phyloP scores from a whole-genome alignment of 2,888 invertebrate species.

The Meghimatium bilineatum region DNA sequence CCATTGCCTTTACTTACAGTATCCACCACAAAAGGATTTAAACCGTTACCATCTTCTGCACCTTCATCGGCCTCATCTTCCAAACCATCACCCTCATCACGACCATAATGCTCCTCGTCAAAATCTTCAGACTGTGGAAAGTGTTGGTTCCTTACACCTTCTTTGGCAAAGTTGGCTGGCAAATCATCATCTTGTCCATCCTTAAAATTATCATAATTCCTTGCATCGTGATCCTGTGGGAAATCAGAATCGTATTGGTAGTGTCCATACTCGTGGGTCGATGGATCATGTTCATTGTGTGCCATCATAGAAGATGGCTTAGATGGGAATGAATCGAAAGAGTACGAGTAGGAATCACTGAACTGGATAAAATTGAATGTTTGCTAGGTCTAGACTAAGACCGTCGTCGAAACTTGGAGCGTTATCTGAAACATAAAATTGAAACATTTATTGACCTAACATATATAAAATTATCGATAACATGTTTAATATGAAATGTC shows the following conservation, averaged over 20 bases:
- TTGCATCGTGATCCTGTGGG: neutral
- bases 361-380: constrained; percentile 1
- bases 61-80: constrained; percentile 10
- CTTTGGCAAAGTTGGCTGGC: constrained; percentile 40
- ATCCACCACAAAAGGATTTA: constrained; percentile 1
- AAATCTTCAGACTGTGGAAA: constrained; percentile 3
- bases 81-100: neutral
- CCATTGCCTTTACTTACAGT: neutral
- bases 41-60: neutral
- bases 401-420: neutral
- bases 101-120: constrained; percentile 11
- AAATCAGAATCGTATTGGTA: neutral
- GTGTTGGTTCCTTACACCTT: constrained; percentile 2
- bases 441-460: too few species aligned
- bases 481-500: too few species aligned
- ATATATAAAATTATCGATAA: too few species aligned
- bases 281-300: neutral
- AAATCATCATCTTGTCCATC: neutral
- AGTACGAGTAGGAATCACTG: neutral
- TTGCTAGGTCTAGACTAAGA: neutral
- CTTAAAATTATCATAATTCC: neutral
- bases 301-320: constrained; percentile 26
- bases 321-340: neutral
- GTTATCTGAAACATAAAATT: constrained; percentile 14
- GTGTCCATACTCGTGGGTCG: neutral